A percentile compares a stretch with the other conserved stretches of the same genome.
Conservation (phyloP, 1,140 invertebrate genomes). For the Akabosia matsudoensis region DNA sequence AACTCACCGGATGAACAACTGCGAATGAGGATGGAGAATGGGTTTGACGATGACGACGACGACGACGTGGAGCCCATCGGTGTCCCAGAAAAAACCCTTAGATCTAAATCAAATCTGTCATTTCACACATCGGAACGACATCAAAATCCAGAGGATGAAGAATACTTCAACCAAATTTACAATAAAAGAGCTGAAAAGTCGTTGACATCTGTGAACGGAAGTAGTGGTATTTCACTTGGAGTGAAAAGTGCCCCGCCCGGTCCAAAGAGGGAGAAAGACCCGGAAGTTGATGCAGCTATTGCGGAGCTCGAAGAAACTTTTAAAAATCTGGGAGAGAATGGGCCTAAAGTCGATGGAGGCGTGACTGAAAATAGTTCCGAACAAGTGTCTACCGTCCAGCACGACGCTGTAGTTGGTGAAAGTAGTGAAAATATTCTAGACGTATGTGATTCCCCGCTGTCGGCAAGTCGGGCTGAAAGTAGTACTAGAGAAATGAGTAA, state of each 20-base stretch:
- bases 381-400: not conserved
- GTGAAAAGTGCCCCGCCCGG: not conserved
- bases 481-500: not conserved
- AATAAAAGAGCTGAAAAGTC: not conserved
- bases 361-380: not conserved
- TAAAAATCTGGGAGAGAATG: not conserved
- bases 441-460: not conserved
- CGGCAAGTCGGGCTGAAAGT: not conserved
- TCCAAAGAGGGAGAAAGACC: constrained; percentile 5
- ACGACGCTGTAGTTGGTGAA: not conserved
- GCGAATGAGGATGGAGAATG: constrained; percentile 19
- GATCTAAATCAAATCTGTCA: constrained; percentile 1
- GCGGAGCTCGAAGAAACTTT: constrained; percentile 31
- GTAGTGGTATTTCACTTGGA: not conserved
- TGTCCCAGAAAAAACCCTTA: not conserved
- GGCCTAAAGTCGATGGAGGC: not conserved
- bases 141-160: not conserved
- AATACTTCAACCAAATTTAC: constrained; percentile 3
- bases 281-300: constrained; percentile 25
- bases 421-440: not conserved
- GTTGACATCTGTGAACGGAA: not conserved
- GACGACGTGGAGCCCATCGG: not conserved
- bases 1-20: not conserved
- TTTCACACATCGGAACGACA: not conserved
- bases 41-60: not conserved